Evolutionary conservation across 2,888 invertebrate genomes (phyloP).

Genomic region (Chorisops tibialis): DNA sequence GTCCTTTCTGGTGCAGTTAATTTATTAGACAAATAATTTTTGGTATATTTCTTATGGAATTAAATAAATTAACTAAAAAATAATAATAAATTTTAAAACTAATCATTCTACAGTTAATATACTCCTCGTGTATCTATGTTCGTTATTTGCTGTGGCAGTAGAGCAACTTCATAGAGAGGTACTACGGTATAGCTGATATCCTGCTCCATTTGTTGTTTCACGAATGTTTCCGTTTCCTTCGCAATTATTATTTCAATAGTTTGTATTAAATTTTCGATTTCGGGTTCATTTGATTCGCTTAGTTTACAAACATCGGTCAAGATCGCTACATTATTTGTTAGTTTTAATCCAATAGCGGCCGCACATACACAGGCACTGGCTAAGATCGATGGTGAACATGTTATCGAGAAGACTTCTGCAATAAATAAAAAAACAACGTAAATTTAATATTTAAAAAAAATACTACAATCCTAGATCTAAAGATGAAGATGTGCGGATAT

Average conservation of each 20-base stretch:
- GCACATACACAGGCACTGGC: conserved; percentile 59
- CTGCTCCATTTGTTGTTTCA: conserved; percentile 11
- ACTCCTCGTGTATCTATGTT: background rate
- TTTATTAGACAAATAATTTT: too few species aligned
- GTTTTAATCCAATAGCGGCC: conserved; percentile 54
- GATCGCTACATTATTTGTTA: conserved; percentile 46
- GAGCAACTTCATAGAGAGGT: conserved; percentile 4
- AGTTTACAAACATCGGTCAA: conserved; percentile 48
- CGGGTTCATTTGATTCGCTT: conserved; percentile 42
- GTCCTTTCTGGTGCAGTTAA: too few species aligned
- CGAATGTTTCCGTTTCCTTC: conserved; percentile 39
- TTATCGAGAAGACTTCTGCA: conserved; percentile 59
- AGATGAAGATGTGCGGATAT: too few species aligned
- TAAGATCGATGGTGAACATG: conserved; percentile 58
- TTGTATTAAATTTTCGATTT: conserved; percentile 45
- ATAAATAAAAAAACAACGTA: conserved; percentile 39
- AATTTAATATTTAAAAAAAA: too few species aligned
- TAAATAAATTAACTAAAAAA: background rate
- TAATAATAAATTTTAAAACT: background rate
- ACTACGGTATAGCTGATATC: conserved; percentile 14
- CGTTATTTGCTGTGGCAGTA: conserved; percentile 1
- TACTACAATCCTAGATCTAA: too few species aligned
- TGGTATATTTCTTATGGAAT: background rate
- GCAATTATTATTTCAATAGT: conserved; percentile 50
- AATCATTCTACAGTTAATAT: conserved; percentile 3